A percentile compares a stretch with the other conserved stretches of the same genome.
phyloP scores from a whole-genome alignment of 2,797 vertebrate species.

The Apodemus agrarius region DNA sequence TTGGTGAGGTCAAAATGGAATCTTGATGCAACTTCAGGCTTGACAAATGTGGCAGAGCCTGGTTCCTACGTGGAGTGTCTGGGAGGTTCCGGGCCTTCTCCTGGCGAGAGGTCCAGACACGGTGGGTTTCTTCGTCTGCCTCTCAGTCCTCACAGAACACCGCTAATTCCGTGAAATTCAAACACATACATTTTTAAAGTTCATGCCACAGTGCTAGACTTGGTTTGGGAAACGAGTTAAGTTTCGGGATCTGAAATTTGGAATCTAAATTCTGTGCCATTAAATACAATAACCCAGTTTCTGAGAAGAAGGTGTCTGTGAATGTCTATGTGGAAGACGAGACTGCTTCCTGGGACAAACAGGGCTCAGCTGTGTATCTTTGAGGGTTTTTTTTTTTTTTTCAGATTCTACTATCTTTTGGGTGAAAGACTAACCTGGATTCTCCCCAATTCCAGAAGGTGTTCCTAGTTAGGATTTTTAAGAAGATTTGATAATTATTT shows the following conservation, averaged over 20 bases:
- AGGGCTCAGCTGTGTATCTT: neutral
- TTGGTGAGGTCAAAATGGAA: slow-evolving; percentile 15
- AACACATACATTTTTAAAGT: neutral
- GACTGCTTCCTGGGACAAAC: neutral
- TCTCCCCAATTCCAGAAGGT: neutral
- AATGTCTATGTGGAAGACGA: neutral
- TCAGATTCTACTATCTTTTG: neutral
- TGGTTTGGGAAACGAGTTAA: neutral
- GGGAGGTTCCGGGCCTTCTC: fast-evolving
- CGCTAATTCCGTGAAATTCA: neutral
- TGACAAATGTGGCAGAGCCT: neutral
- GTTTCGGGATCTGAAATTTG: neutral
- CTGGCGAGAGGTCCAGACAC: fast-evolving
- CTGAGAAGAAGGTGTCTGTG: neutral
- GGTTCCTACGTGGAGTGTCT: neutral
- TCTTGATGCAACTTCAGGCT: neutral
- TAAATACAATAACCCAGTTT: neutral
- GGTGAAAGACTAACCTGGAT: neutral
- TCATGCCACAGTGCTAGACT: neutral
- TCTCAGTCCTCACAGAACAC: neutral
- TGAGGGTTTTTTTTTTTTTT: neutral
- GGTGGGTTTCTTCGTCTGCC: too few species aligned
- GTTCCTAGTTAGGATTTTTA: neutral
- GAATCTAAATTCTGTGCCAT: neutral
- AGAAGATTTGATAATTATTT: neutral